Conservation (phyloP, 2,113 vertebrate species). For the Polypterus senegalus region DNA sequence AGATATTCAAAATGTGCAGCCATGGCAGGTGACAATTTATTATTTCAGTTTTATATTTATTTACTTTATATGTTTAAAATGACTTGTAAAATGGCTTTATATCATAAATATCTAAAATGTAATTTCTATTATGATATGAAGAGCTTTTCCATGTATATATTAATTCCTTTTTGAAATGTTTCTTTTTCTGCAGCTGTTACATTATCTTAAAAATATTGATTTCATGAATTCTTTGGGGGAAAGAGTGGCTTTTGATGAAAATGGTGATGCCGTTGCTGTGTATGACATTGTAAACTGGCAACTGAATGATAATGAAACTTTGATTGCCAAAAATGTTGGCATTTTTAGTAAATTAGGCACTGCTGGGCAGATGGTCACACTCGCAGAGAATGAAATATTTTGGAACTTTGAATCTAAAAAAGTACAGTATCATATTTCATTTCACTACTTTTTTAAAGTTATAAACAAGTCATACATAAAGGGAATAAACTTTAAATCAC, state of each 20-base stretch:
- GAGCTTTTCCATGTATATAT: too few relatives aligned
- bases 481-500: too few relatives aligned
- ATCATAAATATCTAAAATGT: too few relatives aligned
- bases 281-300: slow-evolving; percentile 61
- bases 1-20: slow-evolving; percentile 33
- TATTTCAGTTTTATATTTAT: too few relatives aligned
- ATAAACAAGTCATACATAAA: too few relatives aligned
- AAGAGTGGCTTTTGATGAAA: slow-evolving; percentile 49
- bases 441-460: not conserved
- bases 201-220: slow-evolving; percentile 46
- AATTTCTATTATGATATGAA: too few relatives aligned
- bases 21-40: slow-evolving; percentile 45
- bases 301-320: slow-evolving; percentile 32
- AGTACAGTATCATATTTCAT: not conserved
- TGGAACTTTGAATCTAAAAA: not conserved
- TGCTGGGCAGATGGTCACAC: slow-evolving; percentile 38
- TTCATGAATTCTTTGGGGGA: slow-evolving; percentile 38
- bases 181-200: slow-evolving; percentile 33
- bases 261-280: slow-evolving; percentile 48
- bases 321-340: slow-evolving; percentile 35
- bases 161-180: not conserved
- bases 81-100: not conserved
- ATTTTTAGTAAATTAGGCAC: not conserved
- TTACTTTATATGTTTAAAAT: not conserved
- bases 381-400: slow-evolving; percentile 37